These are phyloP conservation scores for Drosophila leonis DNA, from an alignment of 2,888 invertebrate genomes.

Conservation along the genomic window DNA sequence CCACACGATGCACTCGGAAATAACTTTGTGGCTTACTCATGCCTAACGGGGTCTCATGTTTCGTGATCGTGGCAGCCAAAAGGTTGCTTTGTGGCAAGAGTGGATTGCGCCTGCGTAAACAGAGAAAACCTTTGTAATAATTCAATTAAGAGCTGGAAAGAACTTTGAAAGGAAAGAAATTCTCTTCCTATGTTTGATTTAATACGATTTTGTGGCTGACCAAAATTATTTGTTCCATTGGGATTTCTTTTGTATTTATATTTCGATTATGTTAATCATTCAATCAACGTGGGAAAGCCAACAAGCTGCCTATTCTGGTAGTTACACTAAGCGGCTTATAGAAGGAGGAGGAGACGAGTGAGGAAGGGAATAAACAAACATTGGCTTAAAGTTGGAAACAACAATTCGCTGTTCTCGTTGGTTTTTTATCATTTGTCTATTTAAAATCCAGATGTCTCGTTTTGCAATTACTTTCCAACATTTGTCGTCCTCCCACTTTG, in stretches of 20 bases:
- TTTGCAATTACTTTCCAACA: conserved; percentile 40
- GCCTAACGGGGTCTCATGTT: conserved; percentile 26
- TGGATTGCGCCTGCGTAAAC: conserved; percentile 6
- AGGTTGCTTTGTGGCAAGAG: conserved; percentile 16
- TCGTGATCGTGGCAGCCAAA: conserved; percentile 21
- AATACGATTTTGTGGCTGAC: conserved; percentile 40
- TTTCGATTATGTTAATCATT: conserved; percentile 58
- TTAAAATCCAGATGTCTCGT: conserved; percentile 25
- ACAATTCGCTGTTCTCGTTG: conserved; percentile 14
- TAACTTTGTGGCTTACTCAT: conserved; percentile 54
- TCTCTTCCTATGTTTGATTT: conserved; percentile 8
- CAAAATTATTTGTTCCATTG: conserved; percentile 33
- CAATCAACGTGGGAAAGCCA: conserved; percentile 52
- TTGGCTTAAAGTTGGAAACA: conserved; percentile 23
- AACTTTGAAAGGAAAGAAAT: conserved; percentile 6
- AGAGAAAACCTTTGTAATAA: conserved; percentile 21
- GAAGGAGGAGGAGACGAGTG: not conserved
- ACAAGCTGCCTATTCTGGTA: conserved; percentile 18
- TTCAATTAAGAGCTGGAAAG: conserved; percentile 33
- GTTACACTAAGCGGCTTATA: conserved; percentile 44
- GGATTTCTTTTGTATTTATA: conserved; percentile 22
- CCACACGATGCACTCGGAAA: conserved; percentile 51
- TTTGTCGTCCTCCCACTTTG: conserved; percentile 24
- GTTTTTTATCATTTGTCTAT: conserved; percentile 2
- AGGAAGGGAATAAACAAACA: not conserved